Base-by-base conservation (phyloP, 2,888 invertebrate species). In the Apodemia hepburni region DNA sequence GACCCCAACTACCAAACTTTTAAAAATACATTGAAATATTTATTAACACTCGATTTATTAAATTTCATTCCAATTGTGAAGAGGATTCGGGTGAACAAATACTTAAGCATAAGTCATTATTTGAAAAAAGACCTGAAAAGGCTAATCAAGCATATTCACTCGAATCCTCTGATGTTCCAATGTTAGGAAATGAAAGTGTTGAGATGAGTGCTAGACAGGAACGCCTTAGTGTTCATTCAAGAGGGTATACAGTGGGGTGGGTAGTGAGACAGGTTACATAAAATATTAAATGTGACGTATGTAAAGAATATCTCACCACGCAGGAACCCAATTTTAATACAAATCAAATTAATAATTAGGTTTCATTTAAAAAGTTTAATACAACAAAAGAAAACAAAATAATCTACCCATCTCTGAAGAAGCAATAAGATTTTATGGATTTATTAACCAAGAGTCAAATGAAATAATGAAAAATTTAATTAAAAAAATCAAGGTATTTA, bases 11-110 rank as follows among this genome's bases (percentile, higher is more conserved):
- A n/a, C n/a, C n/a, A n/a, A n/a, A n/a, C n/a, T n/a, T n/a, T n/a
- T n/a, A n/a, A n/a, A n/a, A n/a, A n/a, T n/a, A n/a, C n/a, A n/a
- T n/a, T n/a, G n/a, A n/a, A n/a, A n/a, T n/a, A 9, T 61, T 74
- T 3, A 47, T 72, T 15, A 72, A 71, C 1, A 72, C 70, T 8
- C 64, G 69, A 57, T 65, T 72, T 49, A 68, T 71, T 9, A 70
- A 68, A 57, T 70, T 69, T 61, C 70, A 72, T 12, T 70, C n/a
- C 58, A 71, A 70, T 60, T 72, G 70, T 65, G 70, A 70, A 61
- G 66, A 72, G 3, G 69, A 70, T 67, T 57, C 58, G 9, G 47
- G 64, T 4, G n/a, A 66, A 6, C 69, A 66, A 51, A 27, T 47
- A 33, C 49, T 60, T 29, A 60, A 29, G 33, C n/a, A 27, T 7